Percentiles rank a stretch among this genome's conserved stretches.
Evolutionary conservation across 2,888 invertebrate genomes (phyloP).

Genomic region (Eupithecia subfuscata): DNA sequence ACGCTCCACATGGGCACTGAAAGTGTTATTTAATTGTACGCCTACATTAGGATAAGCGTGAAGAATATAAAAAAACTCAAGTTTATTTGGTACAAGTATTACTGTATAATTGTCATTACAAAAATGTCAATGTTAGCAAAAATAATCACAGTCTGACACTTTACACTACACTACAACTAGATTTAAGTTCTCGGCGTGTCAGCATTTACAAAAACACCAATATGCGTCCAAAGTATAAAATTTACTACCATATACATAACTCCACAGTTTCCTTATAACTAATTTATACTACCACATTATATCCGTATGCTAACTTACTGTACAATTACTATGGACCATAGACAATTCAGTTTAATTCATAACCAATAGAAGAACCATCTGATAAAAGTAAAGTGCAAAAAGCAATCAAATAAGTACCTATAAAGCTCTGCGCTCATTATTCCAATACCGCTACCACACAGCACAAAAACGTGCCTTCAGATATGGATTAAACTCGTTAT

Average conservation of each 20-base stretch:
- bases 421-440: no score
- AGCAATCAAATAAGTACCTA: no score
- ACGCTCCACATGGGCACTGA: no score
- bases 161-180: conserved; percentile 50
- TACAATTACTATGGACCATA: conserved; percentile 55
- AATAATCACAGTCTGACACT: conserved; percentile 84
- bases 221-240: conserved; percentile 28
- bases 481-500: no score
- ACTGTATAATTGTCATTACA: conserved; percentile 82
- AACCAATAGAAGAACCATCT: conserved; percentile 11
- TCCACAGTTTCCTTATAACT: conserved; percentile 38
- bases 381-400: not conserved
- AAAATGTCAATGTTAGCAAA: conserved; percentile 84
- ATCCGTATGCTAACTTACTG: conserved; percentile 49
- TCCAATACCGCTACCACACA: no score
- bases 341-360: conserved; percentile 45
- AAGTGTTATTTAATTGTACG: no score
- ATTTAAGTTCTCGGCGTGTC: conserved; percentile 14
- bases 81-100: conserved; percentile 78
- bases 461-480: no score
- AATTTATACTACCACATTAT: not conserved
- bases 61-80: conserved; percentile 31
- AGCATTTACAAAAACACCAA: not conserved
- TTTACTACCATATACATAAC: not conserved
- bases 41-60: not conserved